Conservation (phyloP, 1,140 invertebrate species). For the Caenorhabditis brenneri region DNA sequence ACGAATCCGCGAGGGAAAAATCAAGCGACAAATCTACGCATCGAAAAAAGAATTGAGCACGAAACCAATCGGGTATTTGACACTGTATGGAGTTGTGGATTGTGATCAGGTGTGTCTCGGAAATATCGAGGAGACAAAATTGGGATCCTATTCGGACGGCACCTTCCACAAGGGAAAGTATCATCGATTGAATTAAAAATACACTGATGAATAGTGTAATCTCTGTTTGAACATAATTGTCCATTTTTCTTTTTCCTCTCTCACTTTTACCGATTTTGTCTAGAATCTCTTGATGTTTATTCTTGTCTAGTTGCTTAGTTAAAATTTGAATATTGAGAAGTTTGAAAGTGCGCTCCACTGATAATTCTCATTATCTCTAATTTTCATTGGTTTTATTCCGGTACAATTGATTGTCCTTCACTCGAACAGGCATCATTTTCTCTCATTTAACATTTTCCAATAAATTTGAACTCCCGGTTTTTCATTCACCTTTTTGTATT, state of each 20-base stretch:
- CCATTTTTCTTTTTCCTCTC: no score
- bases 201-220: background rate
- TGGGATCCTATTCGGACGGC: background rate
- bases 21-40: background rate
- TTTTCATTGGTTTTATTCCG: conserved; percentile 1
- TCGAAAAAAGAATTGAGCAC: background rate
- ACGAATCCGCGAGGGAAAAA: background rate
- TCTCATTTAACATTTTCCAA: background rate
- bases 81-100: background rate
- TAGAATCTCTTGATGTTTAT: background rate
- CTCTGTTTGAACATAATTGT: no score
- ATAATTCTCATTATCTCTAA: background rate
- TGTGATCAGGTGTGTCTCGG: background rate
- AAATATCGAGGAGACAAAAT: background rate
- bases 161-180: background rate
- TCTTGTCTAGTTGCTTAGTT: background rate
- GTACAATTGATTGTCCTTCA: background rate
- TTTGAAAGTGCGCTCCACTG: background rate
- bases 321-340: no score
- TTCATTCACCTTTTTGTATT: background rate
- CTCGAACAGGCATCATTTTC: background rate
- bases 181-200: background rate
- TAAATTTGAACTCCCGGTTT: background rate
- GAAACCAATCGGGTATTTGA: background rate
- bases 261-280: background rate